These are phyloP conservation scores for Calycopis cecrops DNA, from an alignment of 1,140 invertebrate species.

Conservation along the genomic window DNA sequence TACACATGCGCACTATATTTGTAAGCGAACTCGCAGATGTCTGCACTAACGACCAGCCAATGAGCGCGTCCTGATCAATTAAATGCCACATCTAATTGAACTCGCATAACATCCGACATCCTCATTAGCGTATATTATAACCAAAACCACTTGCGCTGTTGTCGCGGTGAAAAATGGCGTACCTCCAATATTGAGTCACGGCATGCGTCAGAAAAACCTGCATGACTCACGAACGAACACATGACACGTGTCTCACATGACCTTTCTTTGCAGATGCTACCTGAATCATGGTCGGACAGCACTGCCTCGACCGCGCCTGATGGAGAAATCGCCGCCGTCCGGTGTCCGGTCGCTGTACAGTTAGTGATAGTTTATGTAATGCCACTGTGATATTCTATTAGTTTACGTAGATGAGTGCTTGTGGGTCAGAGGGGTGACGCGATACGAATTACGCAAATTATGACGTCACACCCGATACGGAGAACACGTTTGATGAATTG, in stretches of 20 bases:
- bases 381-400: constrained; percentile 67
- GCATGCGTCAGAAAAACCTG: constrained; percentile 53
- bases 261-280: constrained; percentile 13
- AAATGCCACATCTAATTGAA: background rate
- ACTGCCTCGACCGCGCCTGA: constrained; percentile 47
- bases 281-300: constrained; percentile 12
- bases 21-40: background rate
- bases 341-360: constrained; percentile 50
- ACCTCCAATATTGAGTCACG: constrained; percentile 48
- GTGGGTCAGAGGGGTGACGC: too few species aligned
- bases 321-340: constrained; percentile 62
- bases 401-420: constrained; percentile 49
- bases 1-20: too few species aligned
- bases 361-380: constrained; percentile 44
- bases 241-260: constrained; percentile 6
- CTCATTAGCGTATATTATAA: too few species aligned
- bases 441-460: too few species aligned
- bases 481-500: too few species aligned
- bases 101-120: background rate
- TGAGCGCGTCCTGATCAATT: constrained; percentile 5
- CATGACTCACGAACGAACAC: constrained; percentile 6
- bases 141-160: too few species aligned
- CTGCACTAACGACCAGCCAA: background rate
- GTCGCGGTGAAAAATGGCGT: too few species aligned
- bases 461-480: too few species aligned